These are phyloP conservation scores for Centroberyx gerrardi DNA, from an alignment of 2,797 vertebrate species.

Conservation along the genomic window DNA sequence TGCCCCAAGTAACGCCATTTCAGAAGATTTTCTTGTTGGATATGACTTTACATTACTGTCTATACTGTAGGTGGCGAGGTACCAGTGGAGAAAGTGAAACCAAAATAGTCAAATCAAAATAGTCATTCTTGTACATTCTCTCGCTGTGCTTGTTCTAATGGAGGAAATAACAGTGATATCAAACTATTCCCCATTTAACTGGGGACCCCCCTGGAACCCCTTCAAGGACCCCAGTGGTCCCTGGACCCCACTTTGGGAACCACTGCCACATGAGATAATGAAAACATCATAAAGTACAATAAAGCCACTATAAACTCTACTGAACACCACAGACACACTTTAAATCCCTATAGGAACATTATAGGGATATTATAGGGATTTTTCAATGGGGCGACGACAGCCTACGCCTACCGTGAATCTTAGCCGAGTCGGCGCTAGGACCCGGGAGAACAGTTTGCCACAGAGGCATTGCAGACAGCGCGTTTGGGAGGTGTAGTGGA, in stretches of 20 bases:
- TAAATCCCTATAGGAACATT: conserved; percentile 38
- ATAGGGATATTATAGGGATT: conserved; percentile 37
- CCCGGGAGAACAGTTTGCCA: conserved; percentile 78
- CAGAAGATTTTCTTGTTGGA: no score
- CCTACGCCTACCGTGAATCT: conserved; percentile 11
- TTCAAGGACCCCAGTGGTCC: conserved; percentile 21
- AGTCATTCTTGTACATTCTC: background rate
- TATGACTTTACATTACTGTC: no score
- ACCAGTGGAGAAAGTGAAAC: no score
- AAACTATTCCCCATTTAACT: background rate
- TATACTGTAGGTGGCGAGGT: no score
- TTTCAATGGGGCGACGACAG: conserved; percentile 61
- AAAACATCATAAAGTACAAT: conserved; percentile 61
- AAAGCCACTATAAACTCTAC: conserved; percentile 36
- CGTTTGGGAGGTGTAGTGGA: conserved; percentile 88
- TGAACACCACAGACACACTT: conserved; percentile 7
- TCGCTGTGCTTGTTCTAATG: conserved; percentile 16
- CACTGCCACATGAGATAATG: conserved; percentile 31
- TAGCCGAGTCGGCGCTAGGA: conserved; percentile 77
- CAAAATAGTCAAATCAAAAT: background rate
- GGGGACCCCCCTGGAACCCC: conserved; percentile 14
- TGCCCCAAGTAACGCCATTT: no score
- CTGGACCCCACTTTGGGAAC: conserved; percentile 48
- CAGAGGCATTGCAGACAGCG: conserved; percentile 83
- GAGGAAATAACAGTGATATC: conserved; percentile 21